phyloP scores from a whole-genome alignment of 2,113 vertebrate species.

The Regulus satrapa region DNA sequence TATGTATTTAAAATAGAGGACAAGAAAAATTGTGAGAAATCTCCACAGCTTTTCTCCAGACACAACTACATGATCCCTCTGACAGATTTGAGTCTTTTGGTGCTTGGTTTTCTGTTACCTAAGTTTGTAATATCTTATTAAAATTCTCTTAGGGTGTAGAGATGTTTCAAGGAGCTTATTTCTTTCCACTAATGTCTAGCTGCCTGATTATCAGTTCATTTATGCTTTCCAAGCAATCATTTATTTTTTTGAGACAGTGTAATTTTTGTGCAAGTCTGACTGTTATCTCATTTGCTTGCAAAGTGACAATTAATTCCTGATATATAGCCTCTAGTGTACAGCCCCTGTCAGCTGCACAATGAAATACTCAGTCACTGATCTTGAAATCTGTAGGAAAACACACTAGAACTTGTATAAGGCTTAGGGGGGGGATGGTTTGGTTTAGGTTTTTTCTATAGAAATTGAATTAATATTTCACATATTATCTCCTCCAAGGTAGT shows the following conservation, averaged over 20 bases:
- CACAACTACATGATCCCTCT: neutral
- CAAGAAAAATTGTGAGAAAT: neutral
- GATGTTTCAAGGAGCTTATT: slow-evolving; percentile 43
- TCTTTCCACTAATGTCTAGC: slow-evolving; percentile 18
- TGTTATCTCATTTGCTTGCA: slow-evolving; percentile 57
- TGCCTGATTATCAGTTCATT: slow-evolving; percentile 62
- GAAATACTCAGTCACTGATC: slow-evolving; percentile 31
- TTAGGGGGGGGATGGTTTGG: rapidly evolving
- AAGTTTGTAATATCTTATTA: slow-evolving; percentile 41
- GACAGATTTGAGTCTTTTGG: slow-evolving; percentile 22
- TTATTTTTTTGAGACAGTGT: slow-evolving; percentile 48
- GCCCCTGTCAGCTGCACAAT: neutral
- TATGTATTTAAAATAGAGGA: slow-evolving; percentile 7
- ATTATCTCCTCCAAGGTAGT: neutral
- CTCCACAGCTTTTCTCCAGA: neutral
- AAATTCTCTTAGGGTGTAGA: slow-evolving; percentile 39
- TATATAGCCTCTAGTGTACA: neutral
- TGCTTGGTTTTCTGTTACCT: slow-evolving; percentile 2
- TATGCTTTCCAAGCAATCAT: slow-evolving; percentile 40
- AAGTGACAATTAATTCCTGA: slow-evolving; percentile 65
- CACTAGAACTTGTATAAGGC: neutral
- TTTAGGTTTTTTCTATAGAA: neutral
- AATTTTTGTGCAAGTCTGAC: slow-evolving; percentile 62
- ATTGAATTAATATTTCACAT: neutral
- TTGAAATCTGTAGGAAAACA: slow-evolving; percentile 1